phyloP scores from a whole-genome alignment of 1,140 invertebrate species.

The Dendrolimus kikuchii region DNA sequence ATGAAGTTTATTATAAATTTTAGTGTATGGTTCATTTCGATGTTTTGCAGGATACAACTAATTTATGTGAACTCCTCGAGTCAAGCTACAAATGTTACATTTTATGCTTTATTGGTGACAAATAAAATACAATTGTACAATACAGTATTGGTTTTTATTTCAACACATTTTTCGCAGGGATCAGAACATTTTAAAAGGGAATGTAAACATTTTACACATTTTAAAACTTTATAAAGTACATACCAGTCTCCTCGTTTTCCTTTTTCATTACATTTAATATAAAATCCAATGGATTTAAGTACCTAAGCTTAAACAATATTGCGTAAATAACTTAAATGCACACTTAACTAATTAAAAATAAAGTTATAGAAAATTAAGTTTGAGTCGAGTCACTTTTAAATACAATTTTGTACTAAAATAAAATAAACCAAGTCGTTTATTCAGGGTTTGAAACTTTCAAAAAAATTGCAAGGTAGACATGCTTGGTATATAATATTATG shows the following conservation, averaged over 20 bases:
- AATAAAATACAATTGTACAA: conserved; percentile 54
- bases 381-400: conserved; percentile 42
- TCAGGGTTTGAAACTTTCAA: no score
- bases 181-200: conserved; percentile 45
- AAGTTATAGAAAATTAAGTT: conserved; percentile 34
- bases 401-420: conserved; percentile 11
- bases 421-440: no score
- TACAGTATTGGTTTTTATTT: conserved; percentile 69
- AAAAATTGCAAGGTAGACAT: neutral
- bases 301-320: conserved; percentile 32
- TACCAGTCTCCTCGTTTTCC: conserved; percentile 62
- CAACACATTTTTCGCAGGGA: conserved; percentile 41
- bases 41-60: no score
- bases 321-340: conserved; percentile 64
- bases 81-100: no score
- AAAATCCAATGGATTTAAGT: conserved; percentile 61
- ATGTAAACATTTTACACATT: conserved; percentile 58
- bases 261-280: conserved; percentile 24
- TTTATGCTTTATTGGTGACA: neutral
- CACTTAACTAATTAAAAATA: conserved; percentile 46
- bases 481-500: conserved; percentile 4
- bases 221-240: conserved; percentile 54
- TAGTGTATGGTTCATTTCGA: no score
- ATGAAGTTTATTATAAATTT: no score
- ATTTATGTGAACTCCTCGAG: no score